A percentile compares a stretch with the other conserved stretches of the same genome.
Conservation (phyloP, 2,797 vertebrate genomes). For the Limnodromus scolopaceus region DNA sequence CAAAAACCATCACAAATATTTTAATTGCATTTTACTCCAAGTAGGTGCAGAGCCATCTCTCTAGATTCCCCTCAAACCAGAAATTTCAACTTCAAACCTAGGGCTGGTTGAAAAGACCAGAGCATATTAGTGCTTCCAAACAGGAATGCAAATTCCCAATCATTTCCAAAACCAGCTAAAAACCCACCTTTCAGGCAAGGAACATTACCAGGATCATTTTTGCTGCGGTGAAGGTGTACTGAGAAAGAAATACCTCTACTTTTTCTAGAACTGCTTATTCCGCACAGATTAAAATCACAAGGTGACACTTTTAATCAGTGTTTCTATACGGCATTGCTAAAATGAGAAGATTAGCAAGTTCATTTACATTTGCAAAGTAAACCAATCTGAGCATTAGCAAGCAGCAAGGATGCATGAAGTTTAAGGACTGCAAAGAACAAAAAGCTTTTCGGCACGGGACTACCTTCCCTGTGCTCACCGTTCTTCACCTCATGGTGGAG, state of each 20-base stretch:
- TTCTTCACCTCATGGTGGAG: not conserved
- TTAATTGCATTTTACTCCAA: not conserved
- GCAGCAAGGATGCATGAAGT: not conserved
- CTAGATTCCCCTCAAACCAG: not conserved
- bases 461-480: not conserved
- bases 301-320: conserved; percentile 11
- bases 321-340: not conserved
- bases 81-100: not conserved
- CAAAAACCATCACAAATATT: not conserved
- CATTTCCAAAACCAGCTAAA: not conserved
- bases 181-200: not conserved
- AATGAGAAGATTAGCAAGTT: conserved; percentile 6
- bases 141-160: not conserved
- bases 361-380: conserved; percentile 30
- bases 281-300: not conserved
- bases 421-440: not conserved
- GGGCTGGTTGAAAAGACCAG: not conserved
- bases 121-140: not conserved
- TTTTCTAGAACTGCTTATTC: not conserved
- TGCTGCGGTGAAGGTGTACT: not conserved
- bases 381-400: not conserved
- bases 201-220: not conserved
- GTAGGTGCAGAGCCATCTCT: not conserved
- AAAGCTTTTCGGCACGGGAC: not conserved
- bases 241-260: not conserved